A percentile compares a stretch with the other conserved stretches of the same genome.
Evolutionary conservation across 37 sponge, comb jelly and placozoan species (phyloP).

Genomic region (Tethya wilhelma): DNA sequence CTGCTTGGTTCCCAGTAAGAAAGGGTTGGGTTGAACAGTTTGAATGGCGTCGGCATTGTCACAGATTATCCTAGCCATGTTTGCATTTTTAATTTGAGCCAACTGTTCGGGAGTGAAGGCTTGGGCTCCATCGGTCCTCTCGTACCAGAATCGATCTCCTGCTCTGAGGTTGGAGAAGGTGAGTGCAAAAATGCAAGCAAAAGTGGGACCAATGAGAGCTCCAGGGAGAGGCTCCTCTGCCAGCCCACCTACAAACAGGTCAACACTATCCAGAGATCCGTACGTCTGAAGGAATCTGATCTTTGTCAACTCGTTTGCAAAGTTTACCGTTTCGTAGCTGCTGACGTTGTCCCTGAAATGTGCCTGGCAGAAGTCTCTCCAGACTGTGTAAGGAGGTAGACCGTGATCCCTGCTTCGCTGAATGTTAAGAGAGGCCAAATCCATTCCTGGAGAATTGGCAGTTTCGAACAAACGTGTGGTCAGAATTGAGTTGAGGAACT

Average conservation of each 20-base stretch:
- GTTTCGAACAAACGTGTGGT: constrained; percentile 67
- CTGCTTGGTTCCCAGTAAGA: constrained; percentile 24
- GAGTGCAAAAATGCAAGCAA: constrained; percentile 88
- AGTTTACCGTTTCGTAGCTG: too few relatives aligned
- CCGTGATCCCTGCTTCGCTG: constrained; percentile 93
- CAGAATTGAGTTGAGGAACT: constrained; percentile 63
- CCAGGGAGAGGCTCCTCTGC: constrained; percentile 69
- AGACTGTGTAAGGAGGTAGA: constrained; percentile 77
- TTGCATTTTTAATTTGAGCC: constrained; percentile 24
- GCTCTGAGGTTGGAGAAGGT: constrained; percentile 69
- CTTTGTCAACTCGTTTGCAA: constrained; percentile 13
- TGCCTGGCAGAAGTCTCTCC: constrained; percentile 56
- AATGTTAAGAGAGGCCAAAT: constrained; percentile 86
- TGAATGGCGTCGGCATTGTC: constrained; percentile 75
- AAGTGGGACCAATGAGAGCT: constrained; percentile 82
- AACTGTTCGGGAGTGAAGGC: constrained; percentile 77
- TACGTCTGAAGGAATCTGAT: constrained; percentile 50
- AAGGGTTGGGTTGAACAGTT: constrained; percentile 66
- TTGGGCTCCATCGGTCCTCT: constrained; percentile 57
- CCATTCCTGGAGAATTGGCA: constrained; percentile 28
- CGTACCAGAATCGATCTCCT: constrained; percentile 92
- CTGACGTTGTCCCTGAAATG: background rate
- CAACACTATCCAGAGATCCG: constrained; percentile 62
- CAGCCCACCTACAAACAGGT: constrained; percentile 84
- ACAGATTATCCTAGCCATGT: constrained; percentile 83